Base-by-base conservation (phyloP, 2,888 invertebrate genomes). In the Caenorhabditis drosophilae region DNA sequence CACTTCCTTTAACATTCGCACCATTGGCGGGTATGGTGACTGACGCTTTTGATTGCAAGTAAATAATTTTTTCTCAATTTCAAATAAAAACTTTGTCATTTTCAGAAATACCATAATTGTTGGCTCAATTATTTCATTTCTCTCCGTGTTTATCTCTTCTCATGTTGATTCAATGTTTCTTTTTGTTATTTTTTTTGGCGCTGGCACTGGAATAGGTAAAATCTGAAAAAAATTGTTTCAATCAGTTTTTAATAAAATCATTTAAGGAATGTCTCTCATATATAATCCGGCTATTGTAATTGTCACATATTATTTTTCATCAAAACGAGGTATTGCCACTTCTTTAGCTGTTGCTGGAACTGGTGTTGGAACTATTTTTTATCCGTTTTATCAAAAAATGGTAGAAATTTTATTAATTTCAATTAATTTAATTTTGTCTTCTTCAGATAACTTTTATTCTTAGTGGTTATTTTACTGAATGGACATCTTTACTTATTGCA, bases 281-380 rank as follows among this genome's bases (percentile, higher is more conserved):
- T 92, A 92, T 85, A 92, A 92, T 49, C 83, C 92, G n/a, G 91
- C 92, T 0, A 91, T 92, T 6, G 92, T 92, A 2, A 91, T 91
- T 73, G 92, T 93, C 27, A 92, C 92, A 1, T 92, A 92, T 84
- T 92, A 92, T 84, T 93, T 93, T 84, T 91, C 92, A 80, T 34
- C 49, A n/a, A 67, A 62, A 35, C 38, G 64, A 7, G 75, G 57
- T 16, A 18, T 92, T 67, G 93, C 92, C 6, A 92, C 92, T 12
- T 92, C 92, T 0, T 86, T 72, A 0, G 70, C 76, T 7, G 73
- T 74, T 0, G 36, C 59, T n/a, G 76, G 76, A 16, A 67, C 74
- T 6, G 77, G 77, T n/a, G 16, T 92, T 64, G 92, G 92, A 4
- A 92, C 92, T 0, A 92, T 94, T 83, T 85, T 91, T 2, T 89